Base-by-base conservation (phyloP, 2,113 vertebrate genomes). In the Australoheros scitulus region DNA sequence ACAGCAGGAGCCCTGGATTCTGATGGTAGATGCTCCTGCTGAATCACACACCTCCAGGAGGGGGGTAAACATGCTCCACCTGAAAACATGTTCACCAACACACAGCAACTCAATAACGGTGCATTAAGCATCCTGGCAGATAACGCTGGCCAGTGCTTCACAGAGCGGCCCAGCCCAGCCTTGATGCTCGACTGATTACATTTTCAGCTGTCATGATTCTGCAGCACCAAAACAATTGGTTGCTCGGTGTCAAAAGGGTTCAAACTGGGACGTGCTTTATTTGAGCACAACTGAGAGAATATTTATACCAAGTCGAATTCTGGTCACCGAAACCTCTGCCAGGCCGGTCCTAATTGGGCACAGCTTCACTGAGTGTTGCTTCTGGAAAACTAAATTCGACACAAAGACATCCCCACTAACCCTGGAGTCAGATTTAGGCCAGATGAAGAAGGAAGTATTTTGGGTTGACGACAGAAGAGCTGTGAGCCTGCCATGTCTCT, bases 31-130 rank as follows among this genome's bases (percentile, higher is more conserved):
- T 0, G 20, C 80, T 34, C 94, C 90, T 0, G 91, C 83, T 26
- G 91, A 85, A 76, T 94, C 91, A 2, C 11, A 15, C 5, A 95
- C 81, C 60, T 96, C 87, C 2, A 91, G 76, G 38, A 91, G 82
- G 29, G 90, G 94, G 20, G 94, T 95, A 76, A 96, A 95, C 95
- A 96, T 91, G 86, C 96, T 94, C 92, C 95, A 95, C 85, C 95
- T 97, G 89, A 76, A 10, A 79, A 80, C 56, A 79, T 36, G 65
- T 59, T 18, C 76, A 64, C 56, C 79, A 60, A 77, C 32, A 82
- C 70, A 36, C 36, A 79, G n/a, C 50, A 83, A 22, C 55, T 57
- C 14, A 18, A 29, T 77, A 82, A 88, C 11, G n/a, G 10, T 47
- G 61, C 81, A 89, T 29, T 10, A 41, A 81, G 65, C 72, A 64